Evolutionary conservation across 2,113 vertebrate genomes (phyloP), one percentile per base, ranked within the genome.

Genomic region (Ammodytes dubius): DNA sequence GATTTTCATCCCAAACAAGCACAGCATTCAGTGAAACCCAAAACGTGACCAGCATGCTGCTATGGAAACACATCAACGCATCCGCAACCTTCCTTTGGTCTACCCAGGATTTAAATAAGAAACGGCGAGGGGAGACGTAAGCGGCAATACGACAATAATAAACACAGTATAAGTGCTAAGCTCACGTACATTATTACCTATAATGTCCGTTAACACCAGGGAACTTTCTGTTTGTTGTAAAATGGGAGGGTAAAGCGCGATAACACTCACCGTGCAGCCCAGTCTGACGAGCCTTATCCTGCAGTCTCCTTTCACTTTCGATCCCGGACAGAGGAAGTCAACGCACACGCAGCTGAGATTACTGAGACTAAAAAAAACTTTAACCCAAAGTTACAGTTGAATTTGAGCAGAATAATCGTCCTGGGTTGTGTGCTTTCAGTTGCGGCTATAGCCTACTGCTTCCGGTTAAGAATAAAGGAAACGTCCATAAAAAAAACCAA

Each of bases 271-370:
- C 39, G 8, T 1, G 52, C 82, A 43, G 37, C 50, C 4, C 39
- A 0, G 4, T 12, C 43, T 5, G 15, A 7, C 3, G 0, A 1
- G 9, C 0, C 27, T 27, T 27, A 27, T 47, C 7, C 19, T 54
- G n/a, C 35, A 0, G 0, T 1, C 9, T 66, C 0, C 70, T 88
- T 88, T 88, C 79, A 76, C 82, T 85, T 88, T 88, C 82, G 71
- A 37, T 49, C 0, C 3, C 4, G 4, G 8, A 42, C 5, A 12
- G 14, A 14, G 19, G 10, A 5, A 57, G 27, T 1, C 4, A 42
- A 43, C 19, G n/a, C 9, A 12, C 17, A 57, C 52, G 0, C 56
- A 9, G 6, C n/a, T 14, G 17, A 2, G 50, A 10, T 0, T 3
- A 19, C 1, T 35, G n/a, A 27, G 27, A 27, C 27, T 27, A 27